Evolutionary conservation across 2,888 invertebrate genomes (phyloP).

Genomic region (Stenichneumon culpator): DNA sequence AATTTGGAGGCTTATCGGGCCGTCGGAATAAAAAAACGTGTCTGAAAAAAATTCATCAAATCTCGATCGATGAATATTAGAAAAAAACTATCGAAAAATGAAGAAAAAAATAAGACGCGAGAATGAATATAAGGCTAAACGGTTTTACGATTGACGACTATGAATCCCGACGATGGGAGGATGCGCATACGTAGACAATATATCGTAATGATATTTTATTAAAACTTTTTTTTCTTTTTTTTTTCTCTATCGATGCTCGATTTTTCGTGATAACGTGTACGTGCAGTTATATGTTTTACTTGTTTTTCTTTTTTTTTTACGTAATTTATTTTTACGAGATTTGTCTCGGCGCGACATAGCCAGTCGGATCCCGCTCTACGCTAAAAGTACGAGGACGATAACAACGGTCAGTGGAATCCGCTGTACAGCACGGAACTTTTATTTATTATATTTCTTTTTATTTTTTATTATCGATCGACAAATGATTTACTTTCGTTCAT

Average conservation of each 20-base stretch:
- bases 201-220: conserved; percentile 45
- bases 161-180: conserved; percentile 63
- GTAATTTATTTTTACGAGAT: conserved; percentile 35
- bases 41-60: conserved; percentile 49
- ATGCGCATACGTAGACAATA: conserved; percentile 59
- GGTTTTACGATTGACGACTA: conserved; percentile 41
- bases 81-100: conserved; percentile 37
- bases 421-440: conserved; percentile 28
- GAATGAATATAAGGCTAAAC: conserved; percentile 35
- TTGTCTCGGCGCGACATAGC: conserved; percentile 6
- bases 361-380: conserved; percentile 46
- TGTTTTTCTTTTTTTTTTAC: conserved; percentile 4
- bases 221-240: conserved; percentile 13
- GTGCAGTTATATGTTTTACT: conserved; percentile 59
- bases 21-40: conserved; percentile 15
- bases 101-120: conserved; percentile 44
- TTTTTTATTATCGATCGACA: conserved; percentile 38
- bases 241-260: conserved; percentile 57
- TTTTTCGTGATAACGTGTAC: conserved; percentile 56
- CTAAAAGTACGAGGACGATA: conserved; percentile 34
- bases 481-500: conserved; percentile 67
- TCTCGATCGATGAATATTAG: conserved; percentile 6
- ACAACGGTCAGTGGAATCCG: conserved; percentile 19
- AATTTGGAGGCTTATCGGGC: conserved; percentile 2
- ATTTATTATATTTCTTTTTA: conserved; percentile 33